These are phyloP conservation scores for Drosophila mojavensis DNA, from an alignment of 1,140 invertebrate species.

Conservation along the genomic window DNA sequence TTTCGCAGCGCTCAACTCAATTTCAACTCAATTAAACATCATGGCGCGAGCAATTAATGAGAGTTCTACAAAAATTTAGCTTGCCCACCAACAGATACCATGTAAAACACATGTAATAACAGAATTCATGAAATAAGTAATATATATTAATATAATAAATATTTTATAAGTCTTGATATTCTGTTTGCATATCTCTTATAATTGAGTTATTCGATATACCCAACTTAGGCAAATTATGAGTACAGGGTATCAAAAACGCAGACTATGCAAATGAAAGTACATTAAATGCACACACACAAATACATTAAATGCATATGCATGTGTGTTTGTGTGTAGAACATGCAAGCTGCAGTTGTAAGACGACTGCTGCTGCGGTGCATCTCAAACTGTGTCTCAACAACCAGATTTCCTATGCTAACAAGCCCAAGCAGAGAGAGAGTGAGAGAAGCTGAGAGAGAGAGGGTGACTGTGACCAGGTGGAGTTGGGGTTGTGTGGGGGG, in stretches of 20 bases:
- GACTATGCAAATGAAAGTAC: conserved; percentile 30
- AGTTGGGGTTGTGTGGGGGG: background rate
- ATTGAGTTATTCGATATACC: background rate
- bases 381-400: conserved; percentile 21
- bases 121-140: background rate
- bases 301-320: background rate
- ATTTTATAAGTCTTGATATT: background rate
- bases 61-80: background rate
- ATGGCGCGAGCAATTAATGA: conserved; percentile 43
- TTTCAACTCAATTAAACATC: conserved; percentile 45
- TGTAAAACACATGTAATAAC: background rate
- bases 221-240: background rate
- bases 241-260: conserved; percentile 7
- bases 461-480: background rate
- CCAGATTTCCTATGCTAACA: conserved; percentile 12
- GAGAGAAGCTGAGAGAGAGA: background rate
- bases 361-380: conserved; percentile 8
- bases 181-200: background rate
- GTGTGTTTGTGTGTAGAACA: background rate
- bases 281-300: conserved; percentile 15
- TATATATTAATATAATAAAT: background rate
- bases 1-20: conserved; percentile 36
- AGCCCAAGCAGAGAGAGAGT: background rate
- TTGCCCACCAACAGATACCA: conserved; percentile 1
- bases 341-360: conserved; percentile 32